Conservation (phyloP, 2,888 invertebrate genomes). For the Germaria angustata region DNA sequence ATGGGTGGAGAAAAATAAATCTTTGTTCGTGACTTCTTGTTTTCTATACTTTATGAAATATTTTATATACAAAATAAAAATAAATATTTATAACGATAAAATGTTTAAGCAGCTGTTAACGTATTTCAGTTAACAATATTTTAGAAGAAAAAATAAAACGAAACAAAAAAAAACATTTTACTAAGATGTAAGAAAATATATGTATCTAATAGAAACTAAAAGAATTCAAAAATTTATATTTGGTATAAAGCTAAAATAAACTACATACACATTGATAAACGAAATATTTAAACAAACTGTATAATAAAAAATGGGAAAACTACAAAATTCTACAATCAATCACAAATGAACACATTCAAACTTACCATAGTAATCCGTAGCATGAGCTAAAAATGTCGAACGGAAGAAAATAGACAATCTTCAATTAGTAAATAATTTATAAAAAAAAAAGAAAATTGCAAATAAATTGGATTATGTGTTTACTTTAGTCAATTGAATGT, state of each 20-base stretch:
- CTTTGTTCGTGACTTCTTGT: conserved; percentile 54
- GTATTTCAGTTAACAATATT: conserved; percentile 56
- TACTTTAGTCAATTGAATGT: conserved; percentile 17
- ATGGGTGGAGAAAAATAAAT: conserved; percentile 75
- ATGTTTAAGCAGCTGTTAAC: conserved; percentile 47
- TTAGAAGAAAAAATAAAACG: conserved; percentile 65
- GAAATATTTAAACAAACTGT: conserved; percentile 58
- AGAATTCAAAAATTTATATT: conserved; percentile 74
- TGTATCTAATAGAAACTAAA: conserved; percentile 47
- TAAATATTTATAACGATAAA: conserved; percentile 59
- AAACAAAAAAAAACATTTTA: conserved; percentile 65
- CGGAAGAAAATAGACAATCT: conserved; percentile 73
- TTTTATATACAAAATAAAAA: conserved; percentile 65
- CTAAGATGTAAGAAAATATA: conserved; percentile 41
- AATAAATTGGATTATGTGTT: conserved; percentile 29
- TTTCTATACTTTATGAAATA: conserved; percentile 53
- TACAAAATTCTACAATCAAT: conserved; percentile 74
- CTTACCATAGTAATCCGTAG: conserved; percentile 99
- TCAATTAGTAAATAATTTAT: conserved; percentile 51
- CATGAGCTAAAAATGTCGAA: conserved; percentile 87
- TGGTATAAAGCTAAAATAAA: conserved; percentile 20
- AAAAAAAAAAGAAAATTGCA: conserved; percentile 22
- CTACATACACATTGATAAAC: conserved; percentile 38
- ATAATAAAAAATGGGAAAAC: conserved; percentile 68
- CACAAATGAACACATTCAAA: conserved; percentile 84